phyloP scores from a whole-genome alignment of 2,113 vertebrate species.

The Nanorana parkeri region DNA sequence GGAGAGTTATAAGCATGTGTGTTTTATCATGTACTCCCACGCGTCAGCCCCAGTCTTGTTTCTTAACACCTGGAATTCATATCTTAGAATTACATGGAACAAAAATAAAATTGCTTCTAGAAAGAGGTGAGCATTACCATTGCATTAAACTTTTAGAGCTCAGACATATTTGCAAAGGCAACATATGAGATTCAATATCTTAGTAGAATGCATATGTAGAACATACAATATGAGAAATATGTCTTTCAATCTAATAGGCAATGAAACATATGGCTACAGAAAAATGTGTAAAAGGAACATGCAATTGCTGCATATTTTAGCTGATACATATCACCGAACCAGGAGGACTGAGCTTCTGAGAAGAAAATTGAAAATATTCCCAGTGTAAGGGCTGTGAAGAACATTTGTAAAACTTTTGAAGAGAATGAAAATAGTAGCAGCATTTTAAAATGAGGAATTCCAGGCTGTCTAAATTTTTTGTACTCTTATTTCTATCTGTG shows the following conservation, averaged over 20 bases:
- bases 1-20: slow-evolving; percentile 14
- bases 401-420: neutral
- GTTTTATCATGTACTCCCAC: slow-evolving; percentile 39
- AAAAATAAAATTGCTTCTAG: slow-evolving; percentile 41
- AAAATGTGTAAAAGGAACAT: slow-evolving; percentile 33
- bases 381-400: neutral
- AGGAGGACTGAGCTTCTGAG: neutral
- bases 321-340: neutral
- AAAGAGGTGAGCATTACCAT: slow-evolving; percentile 24
- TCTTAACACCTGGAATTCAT: slow-evolving; percentile 37
- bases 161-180: slow-evolving; percentile 14
- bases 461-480: no score
- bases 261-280: slow-evolving; percentile 18
- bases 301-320: neutral
- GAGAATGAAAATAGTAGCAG: slow-evolving; percentile 31
- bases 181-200: neutral
- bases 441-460: no score
- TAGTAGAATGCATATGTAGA: neutral
- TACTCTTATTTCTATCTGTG: no score
- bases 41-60: slow-evolving; percentile 16
- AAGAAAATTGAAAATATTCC: no score
- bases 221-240: neutral
- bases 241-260: neutral
- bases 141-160: slow-evolving; percentile 26
- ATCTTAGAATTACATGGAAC: slow-evolving; percentile 39